Conservation (phyloP, 64 coral and sea anemone species). For the Astreopora myriophthalma region DNA sequence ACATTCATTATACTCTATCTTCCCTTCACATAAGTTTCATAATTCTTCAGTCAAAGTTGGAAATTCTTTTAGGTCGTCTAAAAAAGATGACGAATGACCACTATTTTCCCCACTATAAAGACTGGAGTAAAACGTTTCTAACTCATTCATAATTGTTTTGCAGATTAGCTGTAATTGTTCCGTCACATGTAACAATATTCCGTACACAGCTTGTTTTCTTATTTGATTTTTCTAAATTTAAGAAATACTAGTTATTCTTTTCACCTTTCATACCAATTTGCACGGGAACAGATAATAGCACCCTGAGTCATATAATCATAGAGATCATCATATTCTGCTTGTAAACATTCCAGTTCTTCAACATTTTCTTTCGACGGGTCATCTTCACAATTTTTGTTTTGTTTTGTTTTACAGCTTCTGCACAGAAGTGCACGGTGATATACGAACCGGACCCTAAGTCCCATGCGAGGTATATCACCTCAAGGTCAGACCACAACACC, state of each 20-base stretch:
- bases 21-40: background rate
- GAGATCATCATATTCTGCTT: background rate
- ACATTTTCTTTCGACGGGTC: background rate
- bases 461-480: no score
- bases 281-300: background rate
- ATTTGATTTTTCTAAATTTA: background rate
- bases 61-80: background rate
- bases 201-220: background rate
- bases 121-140: background rate
- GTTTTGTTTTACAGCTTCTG: background rate
- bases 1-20: background rate
- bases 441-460: no score
- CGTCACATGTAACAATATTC: background rate
- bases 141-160: background rate
- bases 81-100: background rate
- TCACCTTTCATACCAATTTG: background rate
- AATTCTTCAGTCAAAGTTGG: background rate
- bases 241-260: background rate
- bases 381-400: background rate
- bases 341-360: background rate
- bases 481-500: no score
- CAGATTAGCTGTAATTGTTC: background rate
- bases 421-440: no score
- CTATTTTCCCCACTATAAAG: background rate
- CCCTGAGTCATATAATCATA: background rate